Percentiles rank a stretch among this genome's conserved stretches.
phyloP scores from a whole-genome alignment of 2,888 invertebrate genomes.

The Ferdinandea cuprea region DNA sequence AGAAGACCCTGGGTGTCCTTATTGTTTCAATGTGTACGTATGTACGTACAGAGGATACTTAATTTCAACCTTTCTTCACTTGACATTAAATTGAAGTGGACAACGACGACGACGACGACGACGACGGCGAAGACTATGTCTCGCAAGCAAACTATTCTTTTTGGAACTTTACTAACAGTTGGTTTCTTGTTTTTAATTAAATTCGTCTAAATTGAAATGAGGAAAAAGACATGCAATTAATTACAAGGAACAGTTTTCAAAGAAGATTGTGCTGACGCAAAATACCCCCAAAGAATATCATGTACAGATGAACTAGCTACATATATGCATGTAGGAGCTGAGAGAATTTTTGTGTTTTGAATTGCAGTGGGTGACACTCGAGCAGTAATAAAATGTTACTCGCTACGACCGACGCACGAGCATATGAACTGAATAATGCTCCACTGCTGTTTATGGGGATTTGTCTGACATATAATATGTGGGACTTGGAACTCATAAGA shows the following conservation, averaged over 20 bases:
- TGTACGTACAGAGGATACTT: too few relatives aligned
- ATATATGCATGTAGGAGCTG: background rate
- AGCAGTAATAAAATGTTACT: conserved; percentile 8
- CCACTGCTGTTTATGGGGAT: conserved; percentile 4
- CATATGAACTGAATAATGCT: background rate
- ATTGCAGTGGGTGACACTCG: conserved; percentile 15
- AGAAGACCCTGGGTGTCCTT: conserved; percentile 13
- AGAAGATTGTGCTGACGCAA: conserved; percentile 21
- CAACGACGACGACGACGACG: conserved; percentile 4
- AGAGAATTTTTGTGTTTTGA: conserved; percentile 48
- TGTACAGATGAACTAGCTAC: too few relatives aligned
- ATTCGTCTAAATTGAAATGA: conserved; percentile 64
- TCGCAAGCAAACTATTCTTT: conserved; percentile 62
- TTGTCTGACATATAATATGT: background rate
- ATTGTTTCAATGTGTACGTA: conserved; percentile 47
- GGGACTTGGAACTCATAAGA: background rate
- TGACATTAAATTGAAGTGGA: conserved; percentile 33
- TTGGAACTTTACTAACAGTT: conserved; percentile 34
- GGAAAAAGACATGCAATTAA: conserved; percentile 63
- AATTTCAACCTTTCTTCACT: conserved; percentile 9
- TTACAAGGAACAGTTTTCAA: conserved; percentile 45
- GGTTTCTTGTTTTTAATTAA: conserved; percentile 70
- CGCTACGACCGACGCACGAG: background rate
- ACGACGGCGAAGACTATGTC: too few relatives aligned
- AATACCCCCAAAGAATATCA: conserved; percentile 9